Evolutionary conservation across 2,113 vertebrate species (phyloP).

Genomic region (Tyrannus savana): DNA sequence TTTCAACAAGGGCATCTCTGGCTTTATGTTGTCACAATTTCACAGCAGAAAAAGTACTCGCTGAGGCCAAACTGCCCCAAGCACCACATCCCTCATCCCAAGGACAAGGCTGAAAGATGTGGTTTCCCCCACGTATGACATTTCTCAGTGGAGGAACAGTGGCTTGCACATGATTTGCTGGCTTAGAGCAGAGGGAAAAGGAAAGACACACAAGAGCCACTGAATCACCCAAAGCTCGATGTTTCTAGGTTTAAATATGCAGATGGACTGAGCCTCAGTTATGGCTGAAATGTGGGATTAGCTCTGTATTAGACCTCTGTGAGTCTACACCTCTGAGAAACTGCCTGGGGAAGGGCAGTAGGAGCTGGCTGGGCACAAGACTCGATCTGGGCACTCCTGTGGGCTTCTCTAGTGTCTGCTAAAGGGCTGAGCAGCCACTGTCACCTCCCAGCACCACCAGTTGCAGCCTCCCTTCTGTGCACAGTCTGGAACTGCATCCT

Average conservation of each 20-base stretch:
- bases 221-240: not conserved
- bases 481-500: not conserved
- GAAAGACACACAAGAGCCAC: not conserved
- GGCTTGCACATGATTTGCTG: not conserved
- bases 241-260: not conserved
- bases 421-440: not conserved
- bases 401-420: not conserved
- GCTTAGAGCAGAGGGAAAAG: not conserved
- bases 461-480: not conserved
- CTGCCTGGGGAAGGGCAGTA: not conserved
- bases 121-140: rapidly evolving
- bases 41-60: not conserved
- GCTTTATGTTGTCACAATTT: rapidly evolving
- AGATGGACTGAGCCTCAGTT: not conserved
- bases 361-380: not conserved
- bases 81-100: not conserved
- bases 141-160: not conserved
- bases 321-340: not conserved
- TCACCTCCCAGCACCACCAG: not conserved
- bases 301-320: not conserved
- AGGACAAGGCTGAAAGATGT: not conserved
- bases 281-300: not conserved
- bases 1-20: not conserved
- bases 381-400: not conserved
- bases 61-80: not conserved